phyloP scores from a whole-genome alignment of 2,888 invertebrate species.

The Andrena dorsata region DNA sequence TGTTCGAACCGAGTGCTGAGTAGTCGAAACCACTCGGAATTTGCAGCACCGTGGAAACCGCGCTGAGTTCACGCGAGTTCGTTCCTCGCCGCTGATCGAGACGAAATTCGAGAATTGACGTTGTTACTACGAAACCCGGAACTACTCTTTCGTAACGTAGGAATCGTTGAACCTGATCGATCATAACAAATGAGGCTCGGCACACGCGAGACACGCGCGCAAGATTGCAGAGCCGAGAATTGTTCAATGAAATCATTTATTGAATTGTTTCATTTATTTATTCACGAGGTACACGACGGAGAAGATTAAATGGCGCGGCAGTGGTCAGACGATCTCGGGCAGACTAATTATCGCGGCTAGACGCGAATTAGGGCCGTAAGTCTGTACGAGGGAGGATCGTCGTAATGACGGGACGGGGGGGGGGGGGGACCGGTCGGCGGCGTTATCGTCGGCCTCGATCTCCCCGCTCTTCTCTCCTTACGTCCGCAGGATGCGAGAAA shows the following conservation, averaged over 20 bases:
- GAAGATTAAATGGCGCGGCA: not conserved
- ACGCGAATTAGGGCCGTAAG: conserved; percentile 74
- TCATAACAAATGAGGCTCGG: conserved; percentile 7
- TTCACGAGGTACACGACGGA: not conserved
- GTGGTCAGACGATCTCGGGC: conserved; percentile 36
- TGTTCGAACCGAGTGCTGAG: conserved; percentile 32
- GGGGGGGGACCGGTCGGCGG: conserved; percentile 47
- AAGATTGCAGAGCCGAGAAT: not conserved
- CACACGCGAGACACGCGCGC: not conserved
- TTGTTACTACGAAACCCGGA: conserved; percentile 18
- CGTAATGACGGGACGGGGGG: conserved; percentile 39
- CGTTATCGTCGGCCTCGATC: conserved; percentile 71
- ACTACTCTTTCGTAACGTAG: conserved; percentile 16
- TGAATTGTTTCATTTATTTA: too few species aligned
- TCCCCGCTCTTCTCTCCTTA: conserved; percentile 42
- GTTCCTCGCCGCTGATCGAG: not conserved
- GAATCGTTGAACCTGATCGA: not conserved
- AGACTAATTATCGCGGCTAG: conserved; percentile 76
- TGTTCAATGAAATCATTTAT: not conserved
- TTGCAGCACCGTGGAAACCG: conserved; percentile 34
- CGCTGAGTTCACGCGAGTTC: conserved; percentile 65
- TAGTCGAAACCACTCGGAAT: conserved; percentile 43
- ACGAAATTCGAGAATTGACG: conserved; percentile 30
- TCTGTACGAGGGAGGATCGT: conserved; percentile 57
- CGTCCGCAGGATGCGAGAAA: conserved; percentile 55